Evolutionary conservation across 2,113 vertebrate species (phyloP), one percentile per base, ranked within the genome.

Genomic region (Formicarius rufipectus): DNA sequence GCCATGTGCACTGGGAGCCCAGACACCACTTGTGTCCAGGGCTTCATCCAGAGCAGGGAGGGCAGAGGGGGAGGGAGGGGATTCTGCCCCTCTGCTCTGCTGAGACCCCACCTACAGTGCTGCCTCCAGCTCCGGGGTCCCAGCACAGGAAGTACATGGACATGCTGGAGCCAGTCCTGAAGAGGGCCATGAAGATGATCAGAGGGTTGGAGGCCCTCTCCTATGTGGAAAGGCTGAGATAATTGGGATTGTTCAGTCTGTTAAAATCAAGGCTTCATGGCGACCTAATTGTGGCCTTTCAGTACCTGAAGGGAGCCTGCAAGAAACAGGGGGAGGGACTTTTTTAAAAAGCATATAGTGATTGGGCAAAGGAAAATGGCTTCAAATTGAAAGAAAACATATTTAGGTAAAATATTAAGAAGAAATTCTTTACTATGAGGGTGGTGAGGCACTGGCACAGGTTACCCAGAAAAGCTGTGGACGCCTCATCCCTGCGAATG

Each of bases 141-240:
- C 76, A 58, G 76, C 68, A 74, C 52, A 74, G 60, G 0, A 52
- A 39, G 45, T 37, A 74, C 69, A 59, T 12, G 44, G 68, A 81
- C 1, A 44, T 74, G 68, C 0, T 59, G 33, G 22, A 59, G 5
- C 27, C 8, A 52, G 27, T 0, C 3, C 37, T 66, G 7, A 37
- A 44, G 12, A 50, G 9, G 8, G 5, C 2, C 30, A 25, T 1
- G 1, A 21, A 25, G 30, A 2, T 5, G 4, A 40, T 12, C 7
- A 73, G 35, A 52, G 60, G 23, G 37, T 3, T 24, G 39, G 12
- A 82, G 13, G 3, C 37, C 0, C 28, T n/a, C 69, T 60, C 23
- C 39, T n/a, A 0, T 6, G 12, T 45, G 28, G 10, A 89, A 45
- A 53, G 33, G 33, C 2, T 60, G 33, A 6, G 20, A 68, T 1